Evolutionary conservation across 1,140 invertebrate genomes (phyloP).

Genomic region (Plectus sambesii): DNA sequence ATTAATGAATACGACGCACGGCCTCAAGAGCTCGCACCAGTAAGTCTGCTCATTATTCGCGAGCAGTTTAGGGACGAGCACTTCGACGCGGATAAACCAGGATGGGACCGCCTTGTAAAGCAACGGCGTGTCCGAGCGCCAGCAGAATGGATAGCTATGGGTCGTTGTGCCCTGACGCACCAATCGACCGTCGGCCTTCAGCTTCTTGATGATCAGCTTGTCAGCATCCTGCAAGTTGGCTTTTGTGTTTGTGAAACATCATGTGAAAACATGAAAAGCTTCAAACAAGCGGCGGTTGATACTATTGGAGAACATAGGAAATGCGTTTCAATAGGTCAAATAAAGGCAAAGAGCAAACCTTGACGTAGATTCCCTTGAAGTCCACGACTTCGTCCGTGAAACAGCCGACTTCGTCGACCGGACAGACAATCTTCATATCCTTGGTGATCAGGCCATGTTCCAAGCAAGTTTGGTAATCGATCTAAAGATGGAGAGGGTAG

Average conservation of each 20-base stretch:
- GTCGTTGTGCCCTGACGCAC: conserved; percentile 56
- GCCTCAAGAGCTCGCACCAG: conserved; percentile 55
- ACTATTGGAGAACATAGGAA: no score
- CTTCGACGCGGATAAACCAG: conserved; percentile 93
- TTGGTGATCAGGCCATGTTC: conserved; percentile 65
- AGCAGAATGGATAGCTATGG: conserved; percentile 97
- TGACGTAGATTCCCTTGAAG: conserved; percentile 81
- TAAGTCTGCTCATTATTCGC: conserved; percentile 72
- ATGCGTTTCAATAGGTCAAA: no score
- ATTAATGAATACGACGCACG: neutral
- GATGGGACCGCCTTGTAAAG: conserved; percentile 97
- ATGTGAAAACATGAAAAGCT: neutral
- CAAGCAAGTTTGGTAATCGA: conserved; percentile 75
- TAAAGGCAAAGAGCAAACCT: no score
- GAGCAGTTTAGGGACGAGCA: conserved; percentile 68
- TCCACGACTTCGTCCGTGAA: conserved; percentile 75
- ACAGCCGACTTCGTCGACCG: conserved; percentile 76
- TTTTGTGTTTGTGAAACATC: neutral
- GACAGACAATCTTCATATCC: conserved; percentile 65
- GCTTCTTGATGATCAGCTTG: conserved; percentile 68
- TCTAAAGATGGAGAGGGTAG: conserved; percentile 46
- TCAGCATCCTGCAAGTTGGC: conserved; percentile 63
- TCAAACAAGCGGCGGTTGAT: no score
- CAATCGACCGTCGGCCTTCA: conserved; percentile 65
- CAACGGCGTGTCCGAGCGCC: conserved; percentile 94